Base-by-base conservation (phyloP, 2,888 invertebrate genomes). In the Heterodera filipjevi region DNA sequence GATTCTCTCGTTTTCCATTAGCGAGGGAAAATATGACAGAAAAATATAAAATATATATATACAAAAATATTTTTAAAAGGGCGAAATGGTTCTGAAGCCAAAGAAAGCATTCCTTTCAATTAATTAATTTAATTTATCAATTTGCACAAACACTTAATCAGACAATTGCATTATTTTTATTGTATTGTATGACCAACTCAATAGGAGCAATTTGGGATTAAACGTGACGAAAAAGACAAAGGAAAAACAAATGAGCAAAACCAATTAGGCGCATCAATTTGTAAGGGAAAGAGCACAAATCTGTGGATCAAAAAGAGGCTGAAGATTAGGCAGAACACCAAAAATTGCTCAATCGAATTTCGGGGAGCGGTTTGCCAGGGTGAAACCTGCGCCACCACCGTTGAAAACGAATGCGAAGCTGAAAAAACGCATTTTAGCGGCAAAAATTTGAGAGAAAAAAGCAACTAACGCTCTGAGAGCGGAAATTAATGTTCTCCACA, bases 371-470 rank as follows among this genome's bases (percentile, higher is more conserved):
- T 66, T 79, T 72, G 30, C 80, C 82, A 10, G 84, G 81, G 73
- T 80, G 78, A 30, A 71, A 68, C 35, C 83, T 81, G 27, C 77
- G 79, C 86, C 86, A 86, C 33, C 82, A 85, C 22, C 83, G 82
- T 66, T 81, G 81, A 30, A 85, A 82, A 59, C 83, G 84, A 39
- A 80, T 80, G n/a, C 84, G 84, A 27, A 85, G 81, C 86, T 86
- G 77, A 77, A 85, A 82, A 30, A 76, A 35, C 10, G n/a, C 30
- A 27, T 39, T 76, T 30, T 64, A 3, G 22, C 16, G n/a, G 16
- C n/a, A 59, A 19, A 53, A 64, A 44, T 72, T 16, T 27, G 22
- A 2, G 1, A 16, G n/a, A 8, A 22, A 46, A 3, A 44, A 22
- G 14, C 35, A 64, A 66, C 35, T 75, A 46, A 82, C 82, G 14